A percentile compares a stretch with the other conserved stretches of the same genome.
These are phyloP conservation scores for Ceryle rudis DNA, from an alignment of 2,797 vertebrate genomes.

Conservation along the genomic window DNA sequence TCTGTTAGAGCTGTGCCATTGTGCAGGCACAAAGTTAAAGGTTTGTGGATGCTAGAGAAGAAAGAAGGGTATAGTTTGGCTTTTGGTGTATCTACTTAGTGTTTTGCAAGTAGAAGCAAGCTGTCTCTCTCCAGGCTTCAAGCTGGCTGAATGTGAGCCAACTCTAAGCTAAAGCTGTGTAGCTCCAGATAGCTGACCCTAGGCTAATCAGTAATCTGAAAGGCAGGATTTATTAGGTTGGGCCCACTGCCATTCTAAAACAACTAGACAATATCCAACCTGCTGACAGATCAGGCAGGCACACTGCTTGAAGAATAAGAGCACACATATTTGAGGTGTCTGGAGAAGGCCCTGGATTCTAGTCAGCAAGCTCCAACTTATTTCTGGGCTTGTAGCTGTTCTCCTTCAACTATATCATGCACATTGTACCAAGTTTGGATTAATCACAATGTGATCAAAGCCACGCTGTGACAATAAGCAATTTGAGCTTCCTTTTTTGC, in stretches of 20 bases:
- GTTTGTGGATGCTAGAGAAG: background rate
- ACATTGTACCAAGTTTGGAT: background rate
- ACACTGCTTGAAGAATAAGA: background rate
- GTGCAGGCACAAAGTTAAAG: background rate
- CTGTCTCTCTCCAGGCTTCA: background rate
- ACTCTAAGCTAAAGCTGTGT: background rate
- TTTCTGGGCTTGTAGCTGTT: background rate
- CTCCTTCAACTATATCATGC: background rate
- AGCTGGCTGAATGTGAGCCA: background rate
- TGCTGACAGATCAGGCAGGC: fast-evolving
- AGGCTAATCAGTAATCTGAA: background rate
- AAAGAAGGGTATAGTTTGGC: background rate
- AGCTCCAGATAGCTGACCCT: background rate
- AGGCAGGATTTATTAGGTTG: background rate
- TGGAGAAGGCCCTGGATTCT: background rate
- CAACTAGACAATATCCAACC: background rate
- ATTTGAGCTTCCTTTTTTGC: background rate
- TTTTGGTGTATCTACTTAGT: background rate
- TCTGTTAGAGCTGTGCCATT: background rate
- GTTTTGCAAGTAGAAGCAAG: background rate
- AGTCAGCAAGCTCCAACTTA: background rate
- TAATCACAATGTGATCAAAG: background rate
- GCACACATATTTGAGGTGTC: background rate
- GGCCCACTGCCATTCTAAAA: background rate
- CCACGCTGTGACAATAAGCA: background rate